Base-by-base conservation (phyloP, 2,888 invertebrate species). In the Choristoneura rosaceana region DNA sequence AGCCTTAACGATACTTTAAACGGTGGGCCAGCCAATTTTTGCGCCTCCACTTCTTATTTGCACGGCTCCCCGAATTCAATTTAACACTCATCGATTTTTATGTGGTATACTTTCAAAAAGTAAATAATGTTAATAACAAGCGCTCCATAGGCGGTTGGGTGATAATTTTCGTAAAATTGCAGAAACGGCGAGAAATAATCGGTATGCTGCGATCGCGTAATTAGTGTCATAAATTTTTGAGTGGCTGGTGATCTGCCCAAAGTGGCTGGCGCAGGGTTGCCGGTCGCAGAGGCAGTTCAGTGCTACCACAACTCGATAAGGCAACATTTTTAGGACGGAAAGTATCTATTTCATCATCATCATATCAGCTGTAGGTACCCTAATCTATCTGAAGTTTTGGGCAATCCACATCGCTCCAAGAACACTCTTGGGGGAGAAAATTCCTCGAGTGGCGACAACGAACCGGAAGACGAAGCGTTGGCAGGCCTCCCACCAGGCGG, bases 1-100 rank as follows among this genome's bases (percentile, higher is more conserved):
- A 85, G 86, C 85, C 85, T 89, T 93, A 92, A 93, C 92, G 93
- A 93, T 88, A 88, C 88, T 93, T 93, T 93, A 93, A 93, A 91
- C 89, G 90, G 88, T 85, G 82, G 82, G 82, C 80, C 82, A 78
- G 79, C 84, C 92, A 92, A 93, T 93, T 93, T 93, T 91, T 91
- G 88, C 92, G 84, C 91, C 88, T 88, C 82, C 87, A 83, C 87
- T 90, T 91, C 90, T 91, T 92, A 93, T 93, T 93, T 91, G 89
- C 83, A 84, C 81, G 86, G 87, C 89, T 90, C 88, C 88, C 85
- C 87, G 89, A 90, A 94, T 92, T 93, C 93, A 94, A 94, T 94
- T 94, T 90, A 91, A 88, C 91, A 90, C 90, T 87, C 90, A 89
- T 90, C 90, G 89, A 87, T 86, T 87, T 91, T 91, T 88, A 88